These are phyloP conservation scores for Microctenopoma lineatum DNA, from an alignment of 2,797 vertebrate genomes.

Conservation along the genomic window DNA sequence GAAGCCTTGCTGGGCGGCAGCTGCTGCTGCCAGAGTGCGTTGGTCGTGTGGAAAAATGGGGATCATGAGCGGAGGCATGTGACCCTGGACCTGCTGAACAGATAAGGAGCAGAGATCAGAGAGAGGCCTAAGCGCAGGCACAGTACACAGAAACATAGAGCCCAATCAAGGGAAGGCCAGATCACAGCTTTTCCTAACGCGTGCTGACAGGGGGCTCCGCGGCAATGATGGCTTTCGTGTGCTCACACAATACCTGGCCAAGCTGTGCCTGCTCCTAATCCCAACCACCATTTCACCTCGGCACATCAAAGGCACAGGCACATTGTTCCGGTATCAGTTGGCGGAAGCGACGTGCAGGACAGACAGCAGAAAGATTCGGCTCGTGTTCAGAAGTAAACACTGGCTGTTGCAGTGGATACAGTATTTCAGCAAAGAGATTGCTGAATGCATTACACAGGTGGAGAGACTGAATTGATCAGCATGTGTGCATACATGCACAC, in stretches of 20 bases:
- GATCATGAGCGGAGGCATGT: conserved; percentile 99
- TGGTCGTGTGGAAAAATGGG: conserved; percentile 99
- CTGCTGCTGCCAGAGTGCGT: conserved; percentile 97
- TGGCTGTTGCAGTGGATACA: conserved; percentile 22
- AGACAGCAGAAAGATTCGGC: conserved; percentile 24
- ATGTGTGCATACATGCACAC: conserved; percentile 36
- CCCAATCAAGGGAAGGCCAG: conserved; percentile 81
- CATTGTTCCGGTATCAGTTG: conserved; percentile 75
- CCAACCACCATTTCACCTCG: conserved; percentile 81
- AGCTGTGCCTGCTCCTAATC: conserved; percentile 80
- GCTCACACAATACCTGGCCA: conserved; percentile 80
- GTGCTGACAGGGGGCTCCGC: conserved; percentile 87
- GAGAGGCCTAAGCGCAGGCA: conserved; percentile 77
- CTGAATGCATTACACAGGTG: conserved; percentile 38
- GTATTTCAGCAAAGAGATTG: conserved; percentile 24
- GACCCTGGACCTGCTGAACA: conserved; percentile 99
- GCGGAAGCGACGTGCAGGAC: conserved; percentile 61
- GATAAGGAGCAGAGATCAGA: conserved; percentile 96
- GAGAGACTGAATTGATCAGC: conserved; percentile 24
- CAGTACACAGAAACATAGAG: conserved; percentile 71
- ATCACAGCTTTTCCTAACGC: conserved; percentile 92
- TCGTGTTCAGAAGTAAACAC: conserved; percentile 15
- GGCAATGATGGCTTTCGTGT: conserved; percentile 76
- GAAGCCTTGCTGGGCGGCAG: conserved; percentile 99
- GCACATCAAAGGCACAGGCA: conserved; percentile 83